These are phyloP conservation scores for Drosophila paulistorum DNA, from an alignment of 1,140 invertebrate species.

Conservation along the genomic window DNA sequence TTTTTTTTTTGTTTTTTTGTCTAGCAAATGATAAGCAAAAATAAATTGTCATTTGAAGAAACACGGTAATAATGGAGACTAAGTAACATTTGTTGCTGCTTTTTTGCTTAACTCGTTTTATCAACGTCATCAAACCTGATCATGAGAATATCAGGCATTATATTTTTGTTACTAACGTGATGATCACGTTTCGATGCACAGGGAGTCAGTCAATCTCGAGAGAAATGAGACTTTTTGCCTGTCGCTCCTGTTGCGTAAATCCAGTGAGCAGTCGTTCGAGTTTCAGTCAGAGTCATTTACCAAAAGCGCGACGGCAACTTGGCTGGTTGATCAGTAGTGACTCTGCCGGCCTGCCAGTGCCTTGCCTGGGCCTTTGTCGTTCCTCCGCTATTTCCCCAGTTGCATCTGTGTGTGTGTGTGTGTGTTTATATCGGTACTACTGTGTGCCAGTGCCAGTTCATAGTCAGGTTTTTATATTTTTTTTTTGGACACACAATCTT, in stretches of 20 bases:
- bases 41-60: slow-evolving; percentile 68
- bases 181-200: slow-evolving; percentile 54
- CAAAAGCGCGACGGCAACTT: slow-evolving; percentile 59
- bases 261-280: slow-evolving; percentile 73
- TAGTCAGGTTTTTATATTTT: slow-evolving; percentile 62
- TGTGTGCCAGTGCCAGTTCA: slow-evolving; percentile 42
- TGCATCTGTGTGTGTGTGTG: slow-evolving; percentile 21
- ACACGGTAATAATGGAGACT: neutral
- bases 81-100: slow-evolving; percentile 30
- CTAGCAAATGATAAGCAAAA: slow-evolving; percentile 75
- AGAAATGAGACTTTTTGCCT: slow-evolving; percentile 53
- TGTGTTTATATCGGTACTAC: slow-evolving; percentile 59
- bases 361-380: neutral
- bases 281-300: slow-evolving; percentile 61
- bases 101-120: slow-evolving; percentile 52
- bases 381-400: slow-evolving; percentile 27
- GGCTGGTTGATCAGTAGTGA: slow-evolving; percentile 35
- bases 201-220: slow-evolving; percentile 36
- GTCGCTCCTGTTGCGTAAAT: slow-evolving; percentile 75
- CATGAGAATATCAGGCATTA: slow-evolving; percentile 27
- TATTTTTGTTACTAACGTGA: slow-evolving; percentile 64
- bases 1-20: slow-evolving; percentile 6
- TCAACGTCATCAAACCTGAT: slow-evolving; percentile 34
- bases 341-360: neutral
- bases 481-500: slow-evolving; percentile 75